Evolutionary conservation across 2,888 invertebrate genomes (phyloP).

Genomic region (Hartigia nigra): DNA sequence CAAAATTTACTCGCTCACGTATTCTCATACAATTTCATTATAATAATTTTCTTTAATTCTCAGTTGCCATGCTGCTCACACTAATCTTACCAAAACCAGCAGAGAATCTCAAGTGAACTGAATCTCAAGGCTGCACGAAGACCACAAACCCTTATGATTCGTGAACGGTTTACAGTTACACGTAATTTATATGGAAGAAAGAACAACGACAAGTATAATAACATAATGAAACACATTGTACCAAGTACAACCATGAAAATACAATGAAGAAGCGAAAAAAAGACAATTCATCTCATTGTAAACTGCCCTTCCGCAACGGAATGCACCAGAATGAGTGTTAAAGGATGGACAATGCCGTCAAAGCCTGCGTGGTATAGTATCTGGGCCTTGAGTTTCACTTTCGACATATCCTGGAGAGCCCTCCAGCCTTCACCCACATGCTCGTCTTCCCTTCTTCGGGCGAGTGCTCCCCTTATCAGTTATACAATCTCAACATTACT

Average conservation of each 20-base stretch:
- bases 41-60: constrained; percentile 14
- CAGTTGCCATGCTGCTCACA: constrained; percentile 44
- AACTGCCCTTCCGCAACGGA: not conserved
- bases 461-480: not conserved
- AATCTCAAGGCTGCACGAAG: not conserved
- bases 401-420: constrained; percentile 63
- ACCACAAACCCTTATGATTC: too few relatives aligned
- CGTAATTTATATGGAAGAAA: not conserved
- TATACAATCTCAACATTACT: not conserved
- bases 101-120: constrained; percentile 30
- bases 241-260: not conserved
- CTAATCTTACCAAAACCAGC: constrained; percentile 41
- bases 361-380: constrained; percentile 9
- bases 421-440: constrained; percentile 64
- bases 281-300: not conserved
- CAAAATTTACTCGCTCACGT: not conserved
- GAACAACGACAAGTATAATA: not conserved
- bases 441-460: constrained; percentile 49
- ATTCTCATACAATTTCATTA: not conserved
- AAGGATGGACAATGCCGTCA: not conserved
- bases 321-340: not conserved
- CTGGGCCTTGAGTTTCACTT: constrained; percentile 61
- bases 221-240: not conserved
- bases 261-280: not conserved
- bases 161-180: too few relatives aligned